These are phyloP conservation scores for Abramis brama DNA, from an alignment of 2,113 vertebrate species.

Conservation along the genomic window DNA sequence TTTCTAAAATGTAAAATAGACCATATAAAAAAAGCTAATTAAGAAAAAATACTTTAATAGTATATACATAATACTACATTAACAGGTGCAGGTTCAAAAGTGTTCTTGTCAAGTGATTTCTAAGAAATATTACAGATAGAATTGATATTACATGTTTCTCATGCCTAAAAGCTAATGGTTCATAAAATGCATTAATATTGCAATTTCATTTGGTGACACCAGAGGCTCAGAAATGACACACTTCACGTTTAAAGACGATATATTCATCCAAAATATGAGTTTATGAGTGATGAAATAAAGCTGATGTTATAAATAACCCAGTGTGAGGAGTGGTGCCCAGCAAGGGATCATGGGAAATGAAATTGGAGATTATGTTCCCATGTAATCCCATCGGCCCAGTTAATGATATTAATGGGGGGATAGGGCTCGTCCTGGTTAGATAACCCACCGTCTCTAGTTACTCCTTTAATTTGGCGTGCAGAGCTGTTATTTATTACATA, in stretches of 20 bases:
- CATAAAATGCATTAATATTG: not conserved
- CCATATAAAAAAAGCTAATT: not conserved
- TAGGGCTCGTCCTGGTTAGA: not conserved
- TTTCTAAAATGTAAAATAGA: not conserved
- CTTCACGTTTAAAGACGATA: not conserved
- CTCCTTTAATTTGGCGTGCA: not conserved
- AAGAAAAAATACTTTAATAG: no score
- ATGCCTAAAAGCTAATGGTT: not conserved
- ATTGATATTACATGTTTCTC: not conserved
- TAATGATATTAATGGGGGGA: constrained; percentile 28
- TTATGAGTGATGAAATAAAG: not conserved
- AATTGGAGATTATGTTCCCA: constrained; percentile 17
- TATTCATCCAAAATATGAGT: not conserved
- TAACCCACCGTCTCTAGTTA: constrained; percentile 10
- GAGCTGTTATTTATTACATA: not conserved
- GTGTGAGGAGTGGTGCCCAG: not conserved
- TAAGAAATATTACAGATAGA: not conserved
- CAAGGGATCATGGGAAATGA: constrained; percentile 15
- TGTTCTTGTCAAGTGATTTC: not conserved
- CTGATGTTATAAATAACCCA: constrained; percentile 40
- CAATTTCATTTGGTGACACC: not conserved
- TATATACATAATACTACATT: not conserved
- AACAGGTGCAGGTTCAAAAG: not conserved
- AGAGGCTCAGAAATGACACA: not conserved
- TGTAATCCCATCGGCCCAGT: constrained; percentile 20